Base-by-base conservation (phyloP, 2,113 vertebrate species). In the Siphamia tubifer region DNA sequence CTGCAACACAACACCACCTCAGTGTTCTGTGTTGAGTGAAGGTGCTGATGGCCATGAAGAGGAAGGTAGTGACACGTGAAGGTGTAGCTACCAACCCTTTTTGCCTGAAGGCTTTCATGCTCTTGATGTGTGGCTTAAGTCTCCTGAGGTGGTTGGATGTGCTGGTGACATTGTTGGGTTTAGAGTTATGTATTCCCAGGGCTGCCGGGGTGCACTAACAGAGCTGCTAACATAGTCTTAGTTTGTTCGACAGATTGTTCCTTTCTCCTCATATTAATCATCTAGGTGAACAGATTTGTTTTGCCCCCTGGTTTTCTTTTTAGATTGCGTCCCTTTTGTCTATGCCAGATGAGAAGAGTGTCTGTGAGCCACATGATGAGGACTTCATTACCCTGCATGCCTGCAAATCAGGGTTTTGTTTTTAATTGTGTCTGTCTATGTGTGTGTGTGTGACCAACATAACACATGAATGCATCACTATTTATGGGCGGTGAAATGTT, bases 141-240 rank as follows among this genome's bases (percentile, higher is more conserved):
- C 71, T 74, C 56, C n/a, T 7, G 68, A 28, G 47, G 47, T 20
- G 28, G 8, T 56, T 47, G 16, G 19, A 6, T 63, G 31, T 57
- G 56, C 51, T 65, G 62, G 61, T 68, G 23, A 23, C 86, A 57
- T 79, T 74, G 57, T 38, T 51, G n/a, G n/a, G n/a, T 87, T 62
- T 82, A 84, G 82, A 76, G 35, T 13, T 21, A 42, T 25, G 13
- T 62, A 32, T 19, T 68, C 48, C 8, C 17, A 39, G 15, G 15
- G 31, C 23, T 56, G 43, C 38, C 52, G 19, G 3, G 68, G 55
- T 48, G 8, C 11, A 48, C 20, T 62, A 53, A 48, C 48, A 2
- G 56, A 74, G 47, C 60, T 53, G 56, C 61, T 36, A 68, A 82
- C 67, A 66, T 64, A 36, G 65, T 68, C 45, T 42, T 56, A 21